Percentiles rank a stretch among this genome's conserved stretches.
These are phyloP conservation scores for Tetrao urogallus DNA, from an alignment of 2,113 vertebrate species.

Conservation along the genomic window DNA sequence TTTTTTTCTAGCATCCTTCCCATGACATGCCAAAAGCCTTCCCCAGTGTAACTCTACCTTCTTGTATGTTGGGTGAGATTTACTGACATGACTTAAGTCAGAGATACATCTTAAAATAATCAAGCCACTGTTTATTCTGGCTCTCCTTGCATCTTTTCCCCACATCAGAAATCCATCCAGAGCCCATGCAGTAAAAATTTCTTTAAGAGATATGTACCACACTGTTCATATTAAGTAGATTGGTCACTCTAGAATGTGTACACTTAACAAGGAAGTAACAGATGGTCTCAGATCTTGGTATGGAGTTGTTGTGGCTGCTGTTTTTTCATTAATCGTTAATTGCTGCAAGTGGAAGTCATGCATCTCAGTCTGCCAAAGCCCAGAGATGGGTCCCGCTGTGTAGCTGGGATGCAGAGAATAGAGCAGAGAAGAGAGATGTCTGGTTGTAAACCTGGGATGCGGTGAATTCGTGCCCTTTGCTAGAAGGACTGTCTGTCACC, in stretches of 20 bases:
- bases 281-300: slow-evolving; percentile 40
- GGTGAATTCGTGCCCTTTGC: neutral
- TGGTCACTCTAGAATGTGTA: slow-evolving; percentile 24
- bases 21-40: slow-evolving; percentile 28
- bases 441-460: neutral
- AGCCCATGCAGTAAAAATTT: slow-evolving; percentile 17
- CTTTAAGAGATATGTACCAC: slow-evolving; percentile 8
- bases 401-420: neutral
- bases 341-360: slow-evolving; percentile 17
- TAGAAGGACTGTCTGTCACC: neutral
- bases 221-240: neutral
- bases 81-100: neutral
- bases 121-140: slow-evolving; percentile 41
- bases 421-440: neutral
- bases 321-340: slow-evolving; percentile 61
- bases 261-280: slow-evolving; percentile 42
- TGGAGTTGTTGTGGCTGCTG: slow-evolving; percentile 44
- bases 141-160: neutral
- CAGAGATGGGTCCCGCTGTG: neutral
- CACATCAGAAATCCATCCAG: neutral
- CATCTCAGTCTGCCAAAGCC: neutral
- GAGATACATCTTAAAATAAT: slow-evolving; percentile 40
- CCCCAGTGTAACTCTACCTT: neutral
- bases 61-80: slow-evolving; percentile 5
- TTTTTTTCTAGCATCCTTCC: slow-evolving; percentile 16